Evolutionary conservation across 2,113 vertebrate species (phyloP), one percentile per base, ranked within the genome.

Genomic region (Microcebus tavaratra): DNA sequence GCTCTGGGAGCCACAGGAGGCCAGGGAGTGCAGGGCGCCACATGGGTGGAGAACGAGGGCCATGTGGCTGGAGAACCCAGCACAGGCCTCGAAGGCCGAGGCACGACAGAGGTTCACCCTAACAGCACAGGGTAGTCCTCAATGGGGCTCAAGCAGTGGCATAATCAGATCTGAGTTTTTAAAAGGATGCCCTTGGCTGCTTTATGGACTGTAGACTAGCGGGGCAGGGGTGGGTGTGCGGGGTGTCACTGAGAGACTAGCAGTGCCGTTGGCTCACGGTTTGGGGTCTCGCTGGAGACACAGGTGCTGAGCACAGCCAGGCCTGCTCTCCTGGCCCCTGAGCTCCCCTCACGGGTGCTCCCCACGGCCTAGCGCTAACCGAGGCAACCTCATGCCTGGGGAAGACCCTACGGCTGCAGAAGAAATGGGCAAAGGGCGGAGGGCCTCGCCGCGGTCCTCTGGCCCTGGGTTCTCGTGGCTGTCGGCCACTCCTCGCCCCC

Each of bases 41-140:
- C 6, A 1, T 6, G 25, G 34, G 13, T 55, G 0, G 34, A 45
- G 21, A 67, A 31, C 3, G 8, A 21, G 39, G 50, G 11, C 17
- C 27, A 0, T 6, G 1, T 13, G n/a, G 29, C 6, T 59, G 0
- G 29, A 53, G 31, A 72, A n/a, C 17, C 36, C 18, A 10, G 12
- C 8, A n/a, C 20, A 34, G 36, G 25, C 85, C 59, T 81, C 65
- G 45, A 85, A 80, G 67, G 27, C 73, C 53, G 39, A 67, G 72
- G 8, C n/a, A 78, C 4, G 8, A 36, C 7, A 13, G 21, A 23
- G 3, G 36, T 5, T 61, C 29, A n/a, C n/a, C 34, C 76, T 50
- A 55, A 88, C 14, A 82, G 12, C 48, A 42, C 23, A 34, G 34
- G 59, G 21, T 13, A 25, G 70, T 3, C n/a, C 9, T 10, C 1